Evolutionary conservation across 1,140 invertebrate species (phyloP).

Genomic region (Cyclargus thomasi): DNA sequence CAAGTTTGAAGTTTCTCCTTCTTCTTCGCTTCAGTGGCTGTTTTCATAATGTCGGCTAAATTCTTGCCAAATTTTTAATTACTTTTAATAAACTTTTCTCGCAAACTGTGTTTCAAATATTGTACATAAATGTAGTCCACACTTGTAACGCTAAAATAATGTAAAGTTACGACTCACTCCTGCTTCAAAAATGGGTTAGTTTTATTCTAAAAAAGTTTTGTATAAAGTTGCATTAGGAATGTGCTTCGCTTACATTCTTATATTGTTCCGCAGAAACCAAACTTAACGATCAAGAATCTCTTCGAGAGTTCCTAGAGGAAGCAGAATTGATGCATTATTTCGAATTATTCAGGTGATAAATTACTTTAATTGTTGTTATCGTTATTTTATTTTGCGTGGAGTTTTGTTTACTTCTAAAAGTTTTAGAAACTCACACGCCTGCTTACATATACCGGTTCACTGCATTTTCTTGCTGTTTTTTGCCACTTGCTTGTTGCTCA

Average conservation of each 20-base stretch:
- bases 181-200: constrained; percentile 3
- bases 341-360: constrained; percentile 57
- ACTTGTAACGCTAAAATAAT: background rate
- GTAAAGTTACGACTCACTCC: background rate
- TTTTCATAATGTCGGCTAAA: background rate
- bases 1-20: background rate
- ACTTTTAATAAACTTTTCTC: background rate
- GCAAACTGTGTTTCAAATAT: background rate
- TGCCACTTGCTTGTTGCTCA: background rate
- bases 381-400: background rate
- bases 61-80: background rate
- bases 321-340: constrained; percentile 61
- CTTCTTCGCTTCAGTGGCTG: background rate
- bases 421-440: background rate
- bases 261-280: constrained; percentile 45
- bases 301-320: constrained; percentile 60
- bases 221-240: constrained; percentile 11
- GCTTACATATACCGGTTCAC: background rate
- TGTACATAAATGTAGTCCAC: background rate
- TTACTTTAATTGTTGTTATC: background rate
- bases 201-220: background rate
- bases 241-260: constrained; percentile 25
- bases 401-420: constrained; percentile 14
- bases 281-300: constrained; percentile 43
- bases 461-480: background rate